phyloP scores from a whole-genome alignment of 2,888 invertebrate genomes.

The Cinara cedri region DNA sequence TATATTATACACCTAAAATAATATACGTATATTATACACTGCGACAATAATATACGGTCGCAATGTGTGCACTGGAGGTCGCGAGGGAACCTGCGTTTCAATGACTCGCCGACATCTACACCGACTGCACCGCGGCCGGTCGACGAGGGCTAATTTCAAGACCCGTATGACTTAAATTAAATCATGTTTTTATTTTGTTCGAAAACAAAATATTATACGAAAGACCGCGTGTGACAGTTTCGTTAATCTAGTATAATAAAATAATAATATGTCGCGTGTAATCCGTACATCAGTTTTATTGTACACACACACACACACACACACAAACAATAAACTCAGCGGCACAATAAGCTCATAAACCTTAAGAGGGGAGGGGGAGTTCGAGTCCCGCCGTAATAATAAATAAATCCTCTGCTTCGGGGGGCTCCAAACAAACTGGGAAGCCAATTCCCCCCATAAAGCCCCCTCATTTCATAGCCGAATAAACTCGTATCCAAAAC shows the following conservation, averaged over 20 bases:
- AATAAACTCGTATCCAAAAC: too few species aligned
- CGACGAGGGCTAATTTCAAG: constrained; percentile 33
- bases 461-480: too few species aligned
- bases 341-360: too few species aligned
- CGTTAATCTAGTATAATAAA: constrained; percentile 26
- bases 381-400: too few species aligned
- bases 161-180: constrained; percentile 50
- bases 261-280: too few species aligned
- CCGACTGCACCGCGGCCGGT: not conserved
- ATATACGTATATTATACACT: not conserved
- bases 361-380: too few species aligned
- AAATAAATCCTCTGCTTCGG: too few species aligned
- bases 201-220: constrained; percentile 28
- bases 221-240: constrained; percentile 15
- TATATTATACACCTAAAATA: not conserved
- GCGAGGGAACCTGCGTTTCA: not conserved
- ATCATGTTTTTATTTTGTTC: constrained; percentile 29
- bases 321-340: too few species aligned
- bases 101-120: constrained; percentile 1
- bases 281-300: not conserved
- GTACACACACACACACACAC: too few species aligned
- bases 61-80: not conserved
- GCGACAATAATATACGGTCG: not conserved
- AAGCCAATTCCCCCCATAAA: too few species aligned
- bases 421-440: too few species aligned